Percentiles rank a stretch among this genome's conserved stretches.
phyloP scores from a whole-genome alignment of 2,888 invertebrate species.

The Pegoplata infirma region DNA sequence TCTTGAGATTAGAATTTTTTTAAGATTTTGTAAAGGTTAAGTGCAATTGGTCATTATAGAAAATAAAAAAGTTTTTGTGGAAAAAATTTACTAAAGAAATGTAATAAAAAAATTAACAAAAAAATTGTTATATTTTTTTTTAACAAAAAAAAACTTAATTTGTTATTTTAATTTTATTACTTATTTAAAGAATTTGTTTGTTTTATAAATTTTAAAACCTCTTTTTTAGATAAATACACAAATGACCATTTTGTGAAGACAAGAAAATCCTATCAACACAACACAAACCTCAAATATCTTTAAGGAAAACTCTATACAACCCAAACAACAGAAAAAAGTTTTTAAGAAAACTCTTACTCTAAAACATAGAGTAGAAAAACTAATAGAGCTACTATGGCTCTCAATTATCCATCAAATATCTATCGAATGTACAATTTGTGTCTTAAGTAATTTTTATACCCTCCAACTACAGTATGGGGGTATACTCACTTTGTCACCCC shows the following conservation, averaged over 20 bases:
- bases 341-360: constrained; percentile 21
- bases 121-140: too few species aligned
- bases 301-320: constrained; percentile 59
- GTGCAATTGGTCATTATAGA: not conserved
- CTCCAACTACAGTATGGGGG: too few species aligned
- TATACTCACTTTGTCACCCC: too few species aligned
- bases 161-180: constrained; percentile 60
- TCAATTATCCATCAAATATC: too few species aligned
- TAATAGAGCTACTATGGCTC: too few species aligned
- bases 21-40: not conserved
- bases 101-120: not conserved
- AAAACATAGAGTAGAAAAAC: too few species aligned
- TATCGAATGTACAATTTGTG: too few species aligned
- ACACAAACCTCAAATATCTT: constrained; percentile 55
- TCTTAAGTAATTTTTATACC: too few species aligned
- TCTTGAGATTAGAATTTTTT: not conserved
- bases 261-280: constrained; percentile 24
- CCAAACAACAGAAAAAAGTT: constrained; percentile 34
- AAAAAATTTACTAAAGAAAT: not conserved
- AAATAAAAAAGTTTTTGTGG: not conserved
- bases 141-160: constrained; percentile 35
- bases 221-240: constrained; percentile 41
- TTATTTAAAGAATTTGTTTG: constrained; percentile 57
- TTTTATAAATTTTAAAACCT: not conserved
- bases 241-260: constrained; percentile 31